Conservation (phyloP, 2,113 vertebrate species). For the Amblyopsis rosae region DNA sequence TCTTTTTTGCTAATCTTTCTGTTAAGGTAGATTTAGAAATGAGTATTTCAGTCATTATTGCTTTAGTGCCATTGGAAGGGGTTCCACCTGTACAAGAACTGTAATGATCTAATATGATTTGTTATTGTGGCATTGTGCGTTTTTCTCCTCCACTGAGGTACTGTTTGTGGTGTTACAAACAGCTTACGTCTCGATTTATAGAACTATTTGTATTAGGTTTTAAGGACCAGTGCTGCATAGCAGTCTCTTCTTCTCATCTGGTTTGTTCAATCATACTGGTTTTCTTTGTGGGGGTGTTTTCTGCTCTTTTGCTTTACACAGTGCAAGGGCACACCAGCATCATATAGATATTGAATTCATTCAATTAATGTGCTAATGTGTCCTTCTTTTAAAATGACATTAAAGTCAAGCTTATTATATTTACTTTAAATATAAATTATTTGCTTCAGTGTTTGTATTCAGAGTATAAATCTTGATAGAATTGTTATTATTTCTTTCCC, state of each 20-base stretch:
- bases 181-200: conserved; percentile 15
- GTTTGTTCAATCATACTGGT: background rate
- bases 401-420: conserved; percentile 29
- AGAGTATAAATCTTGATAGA: conserved; percentile 30
- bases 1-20: conserved; percentile 31
- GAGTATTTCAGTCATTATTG: background rate
- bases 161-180: conserved; percentile 11
- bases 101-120: conserved; percentile 26
- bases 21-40: conserved; percentile 19
- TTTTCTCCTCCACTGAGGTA: conserved; percentile 27
- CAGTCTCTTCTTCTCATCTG: conserved; percentile 5
- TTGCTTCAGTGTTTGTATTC: conserved; percentile 40
- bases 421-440: conserved; percentile 35
- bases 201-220: conserved; percentile 30
- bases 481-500: conserved; percentile 24
- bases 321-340: conserved; percentile 23
- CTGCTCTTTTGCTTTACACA: conserved; percentile 27
- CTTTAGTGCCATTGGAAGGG: conserved; percentile 39
- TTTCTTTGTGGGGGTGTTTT: background rate
- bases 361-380: conserved; percentile 32
- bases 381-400: conserved; percentile 39
- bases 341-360: conserved; percentile 16
- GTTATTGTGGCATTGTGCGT: conserved; percentile 35
- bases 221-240: conserved; percentile 39
- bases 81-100: background rate